phyloP scores from a whole-genome alignment of 2,113 vertebrate genomes.

The Myrmophylax atrothorax region DNA sequence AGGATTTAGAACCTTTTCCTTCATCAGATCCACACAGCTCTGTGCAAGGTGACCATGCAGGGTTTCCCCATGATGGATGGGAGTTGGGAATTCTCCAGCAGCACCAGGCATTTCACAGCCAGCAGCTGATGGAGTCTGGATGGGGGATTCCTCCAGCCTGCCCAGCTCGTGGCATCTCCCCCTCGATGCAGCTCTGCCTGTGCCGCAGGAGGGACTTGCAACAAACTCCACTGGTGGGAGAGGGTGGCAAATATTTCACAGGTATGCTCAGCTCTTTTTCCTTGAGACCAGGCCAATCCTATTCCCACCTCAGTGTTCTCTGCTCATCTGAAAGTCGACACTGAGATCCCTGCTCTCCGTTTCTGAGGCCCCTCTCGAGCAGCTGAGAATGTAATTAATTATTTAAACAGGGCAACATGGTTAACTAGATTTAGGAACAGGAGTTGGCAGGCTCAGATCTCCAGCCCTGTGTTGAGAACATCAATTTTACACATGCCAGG shows the following conservation, averaged over 20 bases:
- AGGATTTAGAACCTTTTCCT: not conserved
- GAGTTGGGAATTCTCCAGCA: not conserved
- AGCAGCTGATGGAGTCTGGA: not conserved
- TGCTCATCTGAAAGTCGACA: not conserved
- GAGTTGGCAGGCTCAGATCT: not conserved
- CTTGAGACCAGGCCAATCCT: not conserved
- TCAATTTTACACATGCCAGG: not conserved
- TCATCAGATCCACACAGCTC: accelerated
- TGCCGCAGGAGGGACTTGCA: not conserved
- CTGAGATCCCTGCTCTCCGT: not conserved
- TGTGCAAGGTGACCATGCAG: not conserved
- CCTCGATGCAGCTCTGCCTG: not conserved
- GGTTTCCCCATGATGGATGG: not conserved
- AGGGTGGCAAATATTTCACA: not conserved
- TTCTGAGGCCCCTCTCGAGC: not conserved
- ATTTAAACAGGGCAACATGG: not conserved
- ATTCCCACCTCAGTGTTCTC: not conserved
- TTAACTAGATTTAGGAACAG: not conserved
- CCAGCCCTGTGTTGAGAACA: not conserved
- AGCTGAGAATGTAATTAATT: not conserved
- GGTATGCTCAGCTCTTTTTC: not conserved
- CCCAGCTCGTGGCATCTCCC: not conserved
- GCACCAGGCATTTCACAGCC: not conserved
- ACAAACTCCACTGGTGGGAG: not conserved
- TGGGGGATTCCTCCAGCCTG: not conserved